These are phyloP conservation scores for Eurois occulta DNA, from an alignment of 2,888 invertebrate genomes.

Conservation along the genomic window DNA sequence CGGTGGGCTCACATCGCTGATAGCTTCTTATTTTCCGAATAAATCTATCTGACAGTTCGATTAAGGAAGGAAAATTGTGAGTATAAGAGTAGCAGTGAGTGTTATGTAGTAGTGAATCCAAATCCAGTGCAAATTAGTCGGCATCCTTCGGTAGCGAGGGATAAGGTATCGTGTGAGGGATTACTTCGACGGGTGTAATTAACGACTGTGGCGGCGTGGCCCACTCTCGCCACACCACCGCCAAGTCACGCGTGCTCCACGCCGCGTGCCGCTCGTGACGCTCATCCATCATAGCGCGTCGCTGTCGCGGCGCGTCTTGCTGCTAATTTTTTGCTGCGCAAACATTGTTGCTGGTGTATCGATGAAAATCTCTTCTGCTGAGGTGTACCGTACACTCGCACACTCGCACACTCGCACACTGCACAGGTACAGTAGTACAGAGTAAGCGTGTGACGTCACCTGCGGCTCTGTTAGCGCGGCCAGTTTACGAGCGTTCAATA, in stretches of 20 bases:
- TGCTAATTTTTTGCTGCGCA: slow-evolving; percentile 33
- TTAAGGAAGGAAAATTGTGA: not conserved
- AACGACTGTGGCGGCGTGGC: slow-evolving; percentile 15
- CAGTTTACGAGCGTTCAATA: slow-evolving; percentile 36
- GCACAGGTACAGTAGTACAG: not conserved
- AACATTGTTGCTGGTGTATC: slow-evolving; percentile 25
- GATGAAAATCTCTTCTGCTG: slow-evolving; percentile 9
- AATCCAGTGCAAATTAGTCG: slow-evolving; percentile 3
- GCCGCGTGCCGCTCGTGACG: not conserved
- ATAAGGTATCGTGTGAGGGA: slow-evolving; percentile 25
- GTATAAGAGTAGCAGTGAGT: not conserved
- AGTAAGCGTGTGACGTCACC: slow-evolving; percentile 32
- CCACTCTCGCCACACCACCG: not conserved
- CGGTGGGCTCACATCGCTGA: not conserved
- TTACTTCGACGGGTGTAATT: slow-evolving; percentile 47
- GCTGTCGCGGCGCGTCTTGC: slow-evolving; percentile 16
- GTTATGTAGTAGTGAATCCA: slow-evolving; percentile 8
- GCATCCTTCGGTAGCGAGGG: not conserved
- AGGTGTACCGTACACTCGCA: slow-evolving; percentile 1
- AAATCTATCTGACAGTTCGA: slow-evolving; percentile 23
- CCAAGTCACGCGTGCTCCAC: not conserved
- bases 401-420: not conserved
- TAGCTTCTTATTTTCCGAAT: not conserved
- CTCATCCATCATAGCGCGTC: slow-evolving; percentile 5
- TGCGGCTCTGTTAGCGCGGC: not conserved